These are phyloP conservation scores for Nymphalis urticae DNA, from an alignment of 2,888 invertebrate genomes.

Conservation along the genomic window DNA sequence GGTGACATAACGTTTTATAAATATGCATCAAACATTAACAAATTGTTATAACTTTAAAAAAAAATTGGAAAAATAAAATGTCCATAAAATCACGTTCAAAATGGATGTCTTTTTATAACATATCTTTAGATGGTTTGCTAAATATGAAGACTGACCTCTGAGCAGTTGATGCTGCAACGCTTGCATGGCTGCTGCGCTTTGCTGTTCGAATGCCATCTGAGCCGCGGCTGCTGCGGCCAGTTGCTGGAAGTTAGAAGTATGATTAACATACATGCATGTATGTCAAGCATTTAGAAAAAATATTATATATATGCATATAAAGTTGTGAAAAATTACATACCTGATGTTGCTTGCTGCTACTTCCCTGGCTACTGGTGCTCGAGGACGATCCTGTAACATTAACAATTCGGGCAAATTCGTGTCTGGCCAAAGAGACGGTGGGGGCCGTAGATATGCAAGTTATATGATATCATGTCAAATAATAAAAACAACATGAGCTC, in stretches of 20 bases:
- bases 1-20: constrained; percentile 8
- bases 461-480: too few relatives aligned
- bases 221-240: constrained; percentile 78
- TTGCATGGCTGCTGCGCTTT: constrained; percentile 88
- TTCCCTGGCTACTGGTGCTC: constrained; percentile 67
- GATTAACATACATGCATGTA: neutral
- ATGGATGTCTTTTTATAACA: too few relatives aligned
- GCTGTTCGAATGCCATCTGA: constrained; percentile 80
- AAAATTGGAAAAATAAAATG: neutral
- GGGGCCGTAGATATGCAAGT: too few relatives aligned
- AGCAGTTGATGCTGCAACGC: constrained; percentile 92
- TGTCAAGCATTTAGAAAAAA: too few relatives aligned
- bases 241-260: constrained; percentile 43
- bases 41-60: neutral
- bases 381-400: constrained; percentile 63
- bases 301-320: too few relatives aligned
- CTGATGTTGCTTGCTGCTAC: constrained; percentile 72
- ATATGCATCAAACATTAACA: neutral
- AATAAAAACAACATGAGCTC: too few relatives aligned
- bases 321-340: constrained; percentile 42
- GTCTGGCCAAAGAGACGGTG: too few relatives aligned
- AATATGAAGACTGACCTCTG: constrained; percentile 80
- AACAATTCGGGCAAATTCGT: constrained; percentile 2
- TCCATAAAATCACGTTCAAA: too few relatives aligned
- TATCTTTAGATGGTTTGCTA: too few relatives aligned